Conservation (phyloP, 2,797 vertebrate species). For the Crenuchus spilurus region DNA sequence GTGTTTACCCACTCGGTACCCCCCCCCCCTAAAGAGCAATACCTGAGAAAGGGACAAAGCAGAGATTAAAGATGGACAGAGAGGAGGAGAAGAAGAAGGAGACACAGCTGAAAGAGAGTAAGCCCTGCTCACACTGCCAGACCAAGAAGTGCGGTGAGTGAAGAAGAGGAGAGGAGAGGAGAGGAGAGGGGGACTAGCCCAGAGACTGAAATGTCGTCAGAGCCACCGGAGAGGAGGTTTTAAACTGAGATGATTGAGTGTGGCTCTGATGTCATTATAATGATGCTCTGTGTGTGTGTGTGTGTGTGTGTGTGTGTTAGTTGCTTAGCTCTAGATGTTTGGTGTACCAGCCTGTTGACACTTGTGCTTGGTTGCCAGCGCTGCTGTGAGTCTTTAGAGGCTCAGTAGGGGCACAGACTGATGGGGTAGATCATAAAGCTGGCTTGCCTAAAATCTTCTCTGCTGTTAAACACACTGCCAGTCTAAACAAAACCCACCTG, state of each 20-base stretch:
- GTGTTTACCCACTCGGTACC: constrained; percentile 24
- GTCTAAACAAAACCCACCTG: too few species aligned
- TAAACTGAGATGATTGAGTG: not conserved
- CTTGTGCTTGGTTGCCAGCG: not conserved
- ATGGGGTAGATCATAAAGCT: not conserved
- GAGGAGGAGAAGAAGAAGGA: not conserved
- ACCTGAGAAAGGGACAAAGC: constrained; percentile 35
- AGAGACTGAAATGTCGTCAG: not conserved
- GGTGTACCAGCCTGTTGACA: not conserved
- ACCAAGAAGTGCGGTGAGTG: constrained; percentile 41
- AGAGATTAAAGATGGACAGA: constrained; percentile 23
- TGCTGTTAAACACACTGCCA: too few species aligned
- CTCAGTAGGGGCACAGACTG: not conserved
- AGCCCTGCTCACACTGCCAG: constrained; percentile 34
- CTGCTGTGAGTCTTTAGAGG: not conserved
- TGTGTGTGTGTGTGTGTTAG: constrained; percentile 6
- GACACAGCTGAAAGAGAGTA: constrained; percentile 29
- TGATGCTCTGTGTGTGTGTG: not conserved
- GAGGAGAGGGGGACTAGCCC: not conserved
- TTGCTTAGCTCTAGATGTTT: constrained; percentile 1
- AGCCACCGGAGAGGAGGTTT: not conserved
- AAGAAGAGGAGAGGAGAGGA: not conserved
- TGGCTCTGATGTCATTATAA: constrained; percentile 21
- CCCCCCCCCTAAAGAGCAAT: constrained; percentile 29
- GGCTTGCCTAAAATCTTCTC: not conserved